Evolutionary conservation across 2,113 vertebrate species (phyloP).

Genomic region (Turdus rufiventris): DNA sequence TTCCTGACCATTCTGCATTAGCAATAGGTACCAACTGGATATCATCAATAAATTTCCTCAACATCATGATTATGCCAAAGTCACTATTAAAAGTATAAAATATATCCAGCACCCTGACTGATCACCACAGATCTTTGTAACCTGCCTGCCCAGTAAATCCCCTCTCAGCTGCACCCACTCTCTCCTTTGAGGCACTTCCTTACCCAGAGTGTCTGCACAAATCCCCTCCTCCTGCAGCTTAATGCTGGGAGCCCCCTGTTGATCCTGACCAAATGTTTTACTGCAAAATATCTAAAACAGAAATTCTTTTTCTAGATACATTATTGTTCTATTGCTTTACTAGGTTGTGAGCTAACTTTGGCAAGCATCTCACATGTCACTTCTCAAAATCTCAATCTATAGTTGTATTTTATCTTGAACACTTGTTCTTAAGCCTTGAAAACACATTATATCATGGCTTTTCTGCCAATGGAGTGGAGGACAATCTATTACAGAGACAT

Average conservation of each 20-base stretch:
- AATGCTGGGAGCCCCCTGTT: not conserved
- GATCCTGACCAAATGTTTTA: not conserved
- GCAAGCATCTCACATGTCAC: not conserved
- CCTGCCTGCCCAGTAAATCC: not conserved
- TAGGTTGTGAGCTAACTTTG: not conserved
- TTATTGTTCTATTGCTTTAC: not conserved
- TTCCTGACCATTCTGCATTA: not conserved
- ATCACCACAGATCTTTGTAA: not conserved
- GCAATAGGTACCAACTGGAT: not conserved
- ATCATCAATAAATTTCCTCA: not conserved
- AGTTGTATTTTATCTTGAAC: not conserved
- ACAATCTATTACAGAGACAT: not conserved
- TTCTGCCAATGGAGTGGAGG: not conserved
- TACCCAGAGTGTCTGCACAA: not conserved
- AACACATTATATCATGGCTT: not conserved
- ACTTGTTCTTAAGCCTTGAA: not conserved
- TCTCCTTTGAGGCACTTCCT: not conserved
- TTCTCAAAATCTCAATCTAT: not conserved
- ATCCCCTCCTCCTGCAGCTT: not conserved
- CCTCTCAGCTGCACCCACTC: not conserved
- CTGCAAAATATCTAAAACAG: not conserved
- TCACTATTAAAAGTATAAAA: not conserved
- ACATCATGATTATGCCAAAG: not conserved
- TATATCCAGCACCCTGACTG: not conserved
- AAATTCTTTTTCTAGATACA: not conserved